These are phyloP conservation scores for Rotaria sp. DNA, from an alignment of 2,888 invertebrate genomes.

Conservation along the genomic window DNA sequence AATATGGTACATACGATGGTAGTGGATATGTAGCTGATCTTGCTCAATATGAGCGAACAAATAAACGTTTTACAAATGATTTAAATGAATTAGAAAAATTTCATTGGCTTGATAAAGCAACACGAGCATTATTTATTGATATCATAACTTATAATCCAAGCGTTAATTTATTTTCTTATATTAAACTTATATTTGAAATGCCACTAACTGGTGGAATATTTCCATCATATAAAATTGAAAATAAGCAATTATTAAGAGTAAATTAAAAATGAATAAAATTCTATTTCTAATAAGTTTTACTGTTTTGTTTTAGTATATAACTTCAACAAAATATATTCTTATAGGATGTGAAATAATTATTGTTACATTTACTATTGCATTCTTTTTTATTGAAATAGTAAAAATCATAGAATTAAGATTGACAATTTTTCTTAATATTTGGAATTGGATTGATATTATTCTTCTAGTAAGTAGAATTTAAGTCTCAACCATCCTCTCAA, in stretches of 20 bases:
- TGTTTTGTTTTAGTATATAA: not conserved
- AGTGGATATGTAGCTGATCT: conserved; percentile 3
- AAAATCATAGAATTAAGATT: not conserved
- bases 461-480: not conserved
- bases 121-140: conserved; percentile 21
- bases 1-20: conserved; percentile 12
- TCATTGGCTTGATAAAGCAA: conserved; percentile 26
- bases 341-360: not conserved
- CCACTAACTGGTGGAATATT: not conserved
- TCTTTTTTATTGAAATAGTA: not conserved
- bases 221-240: not conserved
- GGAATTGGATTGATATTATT: conserved; percentile 13
- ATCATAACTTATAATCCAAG: conserved; percentile 20
- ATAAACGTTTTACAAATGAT: not conserved
- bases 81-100: conserved; percentile 5
- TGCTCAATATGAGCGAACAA: not conserved
- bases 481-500: no score
- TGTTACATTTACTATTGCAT: not conserved
- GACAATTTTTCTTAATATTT: not conserved
- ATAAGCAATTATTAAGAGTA: not conserved
- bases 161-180: not conserved
- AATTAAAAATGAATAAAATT: not conserved
- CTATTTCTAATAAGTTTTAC: not conserved
- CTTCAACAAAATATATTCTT: not conserved
- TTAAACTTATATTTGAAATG: not conserved